A percentile compares a stretch with the other conserved stretches of the same genome.
These are phyloP conservation scores for Cheilosia vulpina DNA, from an alignment of 2,888 invertebrate species.

Conservation along the genomic window DNA sequence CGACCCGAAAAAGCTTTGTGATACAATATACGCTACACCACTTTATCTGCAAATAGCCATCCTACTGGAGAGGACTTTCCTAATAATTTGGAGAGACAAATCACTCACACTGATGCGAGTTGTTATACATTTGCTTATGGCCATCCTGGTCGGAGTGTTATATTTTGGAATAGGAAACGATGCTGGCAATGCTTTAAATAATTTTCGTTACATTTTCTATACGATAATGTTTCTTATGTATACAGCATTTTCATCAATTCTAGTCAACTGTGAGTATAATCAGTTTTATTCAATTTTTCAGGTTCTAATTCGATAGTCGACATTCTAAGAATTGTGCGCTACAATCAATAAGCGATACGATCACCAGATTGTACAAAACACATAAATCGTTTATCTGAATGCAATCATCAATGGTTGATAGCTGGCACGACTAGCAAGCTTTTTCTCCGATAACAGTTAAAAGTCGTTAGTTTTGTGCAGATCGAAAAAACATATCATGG, in stretches of 20 bases:
- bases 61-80: slow-evolving; percentile 86
- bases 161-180: slow-evolving; percentile 95
- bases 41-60: slow-evolving; percentile 86
- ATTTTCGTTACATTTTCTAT: slow-evolving; percentile 95
- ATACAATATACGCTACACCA: slow-evolving; percentile 85
- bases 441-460: too few species aligned
- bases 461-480: too few species aligned
- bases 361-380: not conserved
- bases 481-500: not conserved
- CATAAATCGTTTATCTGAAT: not conserved
- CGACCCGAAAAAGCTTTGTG: slow-evolving; percentile 80
- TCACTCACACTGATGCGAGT: slow-evolving; percentile 91
- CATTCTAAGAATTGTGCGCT: slow-evolving; percentile 12
- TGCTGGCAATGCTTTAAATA: slow-evolving; percentile 92
- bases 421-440: too few species aligned
- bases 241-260: slow-evolving; percentile 95
- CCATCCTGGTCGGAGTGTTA: slow-evolving; percentile 91
- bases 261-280: slow-evolving; percentile 93
- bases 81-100: slow-evolving; percentile 88
- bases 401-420: too few species aligned
- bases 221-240: slow-evolving; percentile 97
- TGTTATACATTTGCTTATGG: slow-evolving; percentile 91
- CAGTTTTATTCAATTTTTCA: not conserved
- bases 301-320: not conserved
- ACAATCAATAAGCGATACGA: too few species aligned